A percentile compares a stretch with the other conserved stretches of the same genome.
phyloP scores from a whole-genome alignment of 2,888 invertebrate species.

The Mesoligia furuncula region DNA sequence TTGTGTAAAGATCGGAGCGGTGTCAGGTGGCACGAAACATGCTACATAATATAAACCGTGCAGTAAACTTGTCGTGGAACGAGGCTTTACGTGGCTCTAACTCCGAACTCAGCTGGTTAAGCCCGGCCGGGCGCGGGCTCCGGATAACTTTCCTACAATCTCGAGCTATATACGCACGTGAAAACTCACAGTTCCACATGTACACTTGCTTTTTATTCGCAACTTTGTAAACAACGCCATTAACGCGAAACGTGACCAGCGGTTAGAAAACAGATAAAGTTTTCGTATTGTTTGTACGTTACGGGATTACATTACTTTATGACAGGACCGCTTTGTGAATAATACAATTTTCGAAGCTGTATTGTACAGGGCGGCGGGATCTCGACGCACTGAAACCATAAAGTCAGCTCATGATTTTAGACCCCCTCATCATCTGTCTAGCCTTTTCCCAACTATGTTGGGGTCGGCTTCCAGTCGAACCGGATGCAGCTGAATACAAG shows the following conservation, averaged over 20 bases:
- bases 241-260: slow-evolving; percentile 61
- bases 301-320: slow-evolving; percentile 35
- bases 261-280: slow-evolving; percentile 53
- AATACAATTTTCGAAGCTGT: slow-evolving; percentile 8
- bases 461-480: too few species aligned
- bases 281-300: slow-evolving; percentile 47
- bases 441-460: too few species aligned
- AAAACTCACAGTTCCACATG: slow-evolving; percentile 63
- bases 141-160: slow-evolving; percentile 70
- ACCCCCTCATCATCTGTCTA: too few species aligned
- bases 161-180: slow-evolving; percentile 63
- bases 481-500: too few species aligned
- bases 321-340: slow-evolving; percentile 29
- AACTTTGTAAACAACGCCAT: slow-evolving; percentile 65
- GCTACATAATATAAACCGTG: slow-evolving; percentile 76
- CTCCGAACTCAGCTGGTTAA: slow-evolving; percentile 69
- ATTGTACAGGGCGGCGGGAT: not conserved
- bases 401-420: too few species aligned
- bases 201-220: slow-evolving; percentile 67
- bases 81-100: slow-evolving; percentile 67
- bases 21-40: slow-evolving; percentile 73
- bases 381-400: not conserved
- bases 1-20: slow-evolving; percentile 69
- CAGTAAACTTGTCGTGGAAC: slow-evolving; percentile 69
- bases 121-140: slow-evolving; percentile 58